These are phyloP conservation scores for Corynorhinus townsendii DNA, from an alignment of 2,113 vertebrate species.

Conservation along the genomic window DNA sequence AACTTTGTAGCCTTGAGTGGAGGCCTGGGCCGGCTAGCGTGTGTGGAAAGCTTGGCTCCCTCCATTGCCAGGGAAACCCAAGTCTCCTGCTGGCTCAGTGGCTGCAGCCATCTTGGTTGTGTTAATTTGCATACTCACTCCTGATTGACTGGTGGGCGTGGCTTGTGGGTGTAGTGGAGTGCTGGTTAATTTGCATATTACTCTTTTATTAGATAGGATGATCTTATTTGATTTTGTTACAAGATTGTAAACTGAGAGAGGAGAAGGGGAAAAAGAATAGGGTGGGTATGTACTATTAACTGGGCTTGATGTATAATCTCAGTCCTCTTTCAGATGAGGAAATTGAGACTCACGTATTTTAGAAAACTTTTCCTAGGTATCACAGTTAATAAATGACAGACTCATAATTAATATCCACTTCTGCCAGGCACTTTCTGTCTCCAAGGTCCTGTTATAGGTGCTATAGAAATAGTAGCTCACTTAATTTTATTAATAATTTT, in stretches of 20 bases:
- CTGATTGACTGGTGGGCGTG: too few species aligned
- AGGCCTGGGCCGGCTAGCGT: too few species aligned
- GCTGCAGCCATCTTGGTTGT: too few species aligned
- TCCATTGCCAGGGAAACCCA: too few species aligned
- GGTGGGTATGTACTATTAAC: not conserved
- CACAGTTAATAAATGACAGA: not conserved
- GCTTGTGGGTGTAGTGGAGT: too few species aligned
- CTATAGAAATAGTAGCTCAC: not conserved
- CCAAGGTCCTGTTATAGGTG: not conserved
- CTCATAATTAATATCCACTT: not conserved
- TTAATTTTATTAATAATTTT: slow-evolving; percentile 13
- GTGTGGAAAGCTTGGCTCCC: too few species aligned
- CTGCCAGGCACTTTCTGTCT: not conserved
- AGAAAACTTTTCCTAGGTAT: not conserved
- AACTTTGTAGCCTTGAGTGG: too few species aligned
- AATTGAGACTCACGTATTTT: not conserved
- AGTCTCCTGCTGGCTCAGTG: too few species aligned
- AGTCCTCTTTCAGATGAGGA: not conserved
- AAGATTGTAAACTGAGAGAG: not conserved
- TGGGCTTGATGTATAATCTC: not conserved
- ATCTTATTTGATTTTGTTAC: not conserved
- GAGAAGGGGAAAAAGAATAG: not conserved
- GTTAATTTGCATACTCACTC: too few species aligned
- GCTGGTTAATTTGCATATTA: too few species aligned
- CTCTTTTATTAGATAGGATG: too few species aligned